Conservation (phyloP, 1,140 invertebrate species). For the Drosophila burlai region DNA sequence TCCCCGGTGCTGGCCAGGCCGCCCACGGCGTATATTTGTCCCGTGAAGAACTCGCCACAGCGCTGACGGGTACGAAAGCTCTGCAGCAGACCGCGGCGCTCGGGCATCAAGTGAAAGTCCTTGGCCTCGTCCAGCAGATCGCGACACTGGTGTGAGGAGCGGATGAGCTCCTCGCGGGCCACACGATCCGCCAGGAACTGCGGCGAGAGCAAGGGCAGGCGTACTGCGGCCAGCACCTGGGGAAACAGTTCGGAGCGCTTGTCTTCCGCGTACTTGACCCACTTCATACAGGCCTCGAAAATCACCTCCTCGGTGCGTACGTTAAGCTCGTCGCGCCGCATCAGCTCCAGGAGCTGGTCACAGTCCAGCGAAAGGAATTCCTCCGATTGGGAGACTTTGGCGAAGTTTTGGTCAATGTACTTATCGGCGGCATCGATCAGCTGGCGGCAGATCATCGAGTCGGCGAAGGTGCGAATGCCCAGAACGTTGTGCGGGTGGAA, state of each 20-base stretch:
- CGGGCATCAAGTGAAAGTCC: conserved; percentile 94
- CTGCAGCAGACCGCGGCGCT: conserved; percentile 90
- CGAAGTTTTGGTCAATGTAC: conserved; percentile 94
- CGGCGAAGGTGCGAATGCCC: conserved; percentile 93
- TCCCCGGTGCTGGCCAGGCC: conserved; percentile 94
- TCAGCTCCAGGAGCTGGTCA: conserved; percentile 90
- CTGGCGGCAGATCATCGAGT: conserved; percentile 90
- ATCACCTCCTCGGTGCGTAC: conserved; percentile 91
- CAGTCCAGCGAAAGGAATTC: conserved; percentile 89
- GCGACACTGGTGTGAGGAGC: conserved; percentile 91
- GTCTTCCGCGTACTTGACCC: conserved; percentile 91
- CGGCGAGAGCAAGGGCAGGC: conserved; percentile 93
- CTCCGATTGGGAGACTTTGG: conserved; percentile 91
- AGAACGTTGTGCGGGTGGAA: conserved; percentile 94
- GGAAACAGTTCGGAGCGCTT: conserved; percentile 88
- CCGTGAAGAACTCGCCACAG: conserved; percentile 90
- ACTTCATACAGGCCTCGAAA: conserved; percentile 93
- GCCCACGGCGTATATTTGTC: conserved; percentile 95
- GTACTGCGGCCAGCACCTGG: conserved; percentile 90
- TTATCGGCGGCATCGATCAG: conserved; percentile 92
- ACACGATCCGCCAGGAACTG: conserved; percentile 94
- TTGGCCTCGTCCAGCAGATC: conserved; percentile 94
- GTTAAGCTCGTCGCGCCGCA: conserved; percentile 92
- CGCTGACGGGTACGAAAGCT: conserved; percentile 91
- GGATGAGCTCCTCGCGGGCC: conserved; percentile 92